Conservation (phyloP, 2,113 vertebrate species). For the Mesembrinibis cayennensis region DNA sequence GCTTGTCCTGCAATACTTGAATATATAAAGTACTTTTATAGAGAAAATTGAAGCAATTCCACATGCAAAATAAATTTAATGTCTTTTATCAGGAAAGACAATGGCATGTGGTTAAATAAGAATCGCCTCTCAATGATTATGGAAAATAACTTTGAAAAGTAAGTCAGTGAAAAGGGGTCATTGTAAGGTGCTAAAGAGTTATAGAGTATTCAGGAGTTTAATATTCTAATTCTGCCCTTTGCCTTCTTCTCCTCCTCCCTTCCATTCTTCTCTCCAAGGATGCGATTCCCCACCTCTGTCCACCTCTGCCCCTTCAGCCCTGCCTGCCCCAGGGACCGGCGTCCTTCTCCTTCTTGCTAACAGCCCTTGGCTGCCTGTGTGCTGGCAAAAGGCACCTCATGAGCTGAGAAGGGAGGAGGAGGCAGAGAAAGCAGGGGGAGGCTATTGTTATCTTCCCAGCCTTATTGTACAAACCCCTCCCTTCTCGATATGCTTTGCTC, state of each 20-base stretch:
- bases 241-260: background rate
- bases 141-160: background rate
- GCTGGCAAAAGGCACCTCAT: background rate
- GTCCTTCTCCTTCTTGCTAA: too few relatives aligned
- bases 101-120: background rate
- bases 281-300: rapidly evolving
- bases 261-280: background rate
- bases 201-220: background rate
- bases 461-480: background rate
- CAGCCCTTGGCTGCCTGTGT: background rate
- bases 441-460: background rate
- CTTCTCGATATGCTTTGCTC: background rate
- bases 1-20: background rate
- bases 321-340: rapidly evolving
- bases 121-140: background rate
- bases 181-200: background rate
- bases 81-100: background rate
- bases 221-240: background rate
- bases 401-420: background rate
- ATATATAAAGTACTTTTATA: background rate
- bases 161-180: background rate
- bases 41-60: background rate
- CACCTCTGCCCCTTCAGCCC: background rate
- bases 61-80: background rate
- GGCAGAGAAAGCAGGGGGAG: background rate